phyloP scores from a whole-genome alignment of 2,888 invertebrate genomes.

The Aleiodes leptofemur region DNA sequence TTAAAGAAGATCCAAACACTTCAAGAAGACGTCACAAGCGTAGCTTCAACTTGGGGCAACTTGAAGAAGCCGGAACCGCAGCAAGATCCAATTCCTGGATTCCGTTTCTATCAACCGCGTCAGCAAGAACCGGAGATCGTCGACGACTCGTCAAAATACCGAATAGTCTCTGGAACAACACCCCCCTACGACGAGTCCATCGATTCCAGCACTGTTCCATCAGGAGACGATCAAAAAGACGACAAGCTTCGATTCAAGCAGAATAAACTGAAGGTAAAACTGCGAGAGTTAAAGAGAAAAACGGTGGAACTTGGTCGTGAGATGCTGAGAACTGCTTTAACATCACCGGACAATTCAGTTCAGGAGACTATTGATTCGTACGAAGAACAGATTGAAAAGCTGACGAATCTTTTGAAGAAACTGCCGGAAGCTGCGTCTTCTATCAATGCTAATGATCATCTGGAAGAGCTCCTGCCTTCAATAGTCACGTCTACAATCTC shows the following conservation, averaged over 20 bases:
- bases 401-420: constrained; percentile 62
- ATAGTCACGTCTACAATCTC: constrained; percentile 22
- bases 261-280: constrained; percentile 58
- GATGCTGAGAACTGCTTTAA: constrained; percentile 52
- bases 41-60: constrained; percentile 9
- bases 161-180: constrained; percentile 60
- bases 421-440: constrained; percentile 53
- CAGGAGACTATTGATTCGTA: constrained; percentile 63
- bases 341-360: constrained; percentile 50
- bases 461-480: not conserved
- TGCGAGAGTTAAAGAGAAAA: constrained; percentile 61
- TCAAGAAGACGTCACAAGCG: constrained; percentile 25
- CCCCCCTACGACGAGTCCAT: constrained; percentile 51
- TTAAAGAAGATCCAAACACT: constrained; percentile 63
- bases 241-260: constrained; percentile 58
- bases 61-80: not conserved
- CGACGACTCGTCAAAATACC: constrained; percentile 59
- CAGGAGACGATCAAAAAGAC: constrained; percentile 41
- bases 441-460: not conserved
- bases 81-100: not conserved
- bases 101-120: constrained; percentile 37
- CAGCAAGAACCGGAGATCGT: not conserved
- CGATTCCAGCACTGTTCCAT: constrained; percentile 21
- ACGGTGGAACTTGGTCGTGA: constrained; percentile 58
- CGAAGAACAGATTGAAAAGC: constrained; percentile 64